A percentile compares a stretch with the other conserved stretches of the same genome.
Evolutionary conservation across 23 tunicate species (phyloP).

Genomic region (Trididemnum nubilum): DNA sequence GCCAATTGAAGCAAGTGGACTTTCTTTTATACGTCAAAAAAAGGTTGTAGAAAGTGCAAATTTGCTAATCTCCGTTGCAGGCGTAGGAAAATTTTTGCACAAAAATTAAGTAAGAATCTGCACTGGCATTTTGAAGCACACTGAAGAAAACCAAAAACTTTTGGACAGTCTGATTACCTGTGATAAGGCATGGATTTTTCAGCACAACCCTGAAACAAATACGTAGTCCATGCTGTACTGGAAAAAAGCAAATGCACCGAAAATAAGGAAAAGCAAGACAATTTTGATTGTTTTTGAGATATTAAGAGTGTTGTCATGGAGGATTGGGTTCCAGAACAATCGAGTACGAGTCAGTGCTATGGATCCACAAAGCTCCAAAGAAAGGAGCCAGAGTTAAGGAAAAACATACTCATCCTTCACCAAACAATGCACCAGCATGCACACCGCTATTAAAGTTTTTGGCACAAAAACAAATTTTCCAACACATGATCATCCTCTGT

Average conservation of each 20-base stretch:
- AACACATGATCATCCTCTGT: not conserved
- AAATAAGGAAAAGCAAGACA: not conserved
- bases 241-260: slow-evolving; percentile 1
- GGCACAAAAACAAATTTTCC: not conserved
- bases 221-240: slow-evolving; percentile 13
- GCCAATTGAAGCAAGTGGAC: slow-evolving; percentile 11
- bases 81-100: slow-evolving; percentile 4
- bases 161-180: not conserved
- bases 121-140: too few species aligned
- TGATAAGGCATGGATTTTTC: too few species aligned
- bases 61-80: not conserved
- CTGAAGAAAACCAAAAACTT: not conserved
- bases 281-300: slow-evolving; percentile 4
- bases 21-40: slow-evolving; percentile 5
- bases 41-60: slow-evolving; percentile 8
- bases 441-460: not conserved
- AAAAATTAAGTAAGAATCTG: not conserved
- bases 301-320: slow-evolving; percentile 8
- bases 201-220: slow-evolving; percentile 17
- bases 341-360: not conserved
- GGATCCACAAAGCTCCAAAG: not conserved
- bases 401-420: slow-evolving; percentile 3
- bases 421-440: slow-evolving; percentile 25
- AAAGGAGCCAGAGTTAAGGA: slow-evolving; percentile 1
- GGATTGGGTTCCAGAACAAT: slow-evolving; percentile 14